Percentiles rank a stretch among this genome's conserved stretches.
phyloP scores from a whole-genome alignment of 1,140 invertebrate genomes.

The Drosophila rhopaloa region DNA sequence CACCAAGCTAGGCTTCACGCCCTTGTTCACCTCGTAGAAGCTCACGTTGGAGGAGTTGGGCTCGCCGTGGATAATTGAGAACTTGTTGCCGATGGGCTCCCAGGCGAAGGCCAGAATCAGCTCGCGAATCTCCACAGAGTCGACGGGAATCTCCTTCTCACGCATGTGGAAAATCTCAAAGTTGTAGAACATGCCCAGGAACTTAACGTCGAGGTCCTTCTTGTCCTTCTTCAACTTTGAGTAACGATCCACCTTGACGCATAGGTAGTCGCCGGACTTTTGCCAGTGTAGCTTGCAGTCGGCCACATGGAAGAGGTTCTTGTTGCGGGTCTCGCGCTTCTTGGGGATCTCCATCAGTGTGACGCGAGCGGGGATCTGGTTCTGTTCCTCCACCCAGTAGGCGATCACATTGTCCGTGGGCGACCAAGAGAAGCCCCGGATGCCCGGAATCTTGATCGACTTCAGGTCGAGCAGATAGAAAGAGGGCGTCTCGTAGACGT shows the following conservation, averaged over 20 bases:
- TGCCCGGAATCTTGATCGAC: constrained; percentile 95
- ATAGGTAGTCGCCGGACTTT: constrained; percentile 96
- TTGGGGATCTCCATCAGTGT: constrained; percentile 94
- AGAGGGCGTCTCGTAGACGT: constrained; percentile 97
- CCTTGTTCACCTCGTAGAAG: constrained; percentile 96
- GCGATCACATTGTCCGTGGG: constrained; percentile 98
- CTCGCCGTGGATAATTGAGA: constrained; percentile 98
- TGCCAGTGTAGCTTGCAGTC: constrained; percentile 99
- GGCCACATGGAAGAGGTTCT: constrained; percentile 98
- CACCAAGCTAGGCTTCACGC: constrained; percentile 93
- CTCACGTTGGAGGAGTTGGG: constrained; percentile 94
- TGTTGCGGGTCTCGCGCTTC: constrained; percentile 96
- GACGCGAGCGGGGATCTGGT: constrained; percentile 94
- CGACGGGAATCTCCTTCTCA: constrained; percentile 99
- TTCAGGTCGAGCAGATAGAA: constrained; percentile 97
- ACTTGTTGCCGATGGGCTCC: constrained; percentile 98
- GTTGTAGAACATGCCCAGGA: constrained; percentile 98
- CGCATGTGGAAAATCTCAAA: constrained; percentile 99
- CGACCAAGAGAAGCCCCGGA: constrained; percentile 98
- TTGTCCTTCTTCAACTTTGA: constrained; percentile 96
- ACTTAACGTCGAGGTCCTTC: constrained; percentile 94
- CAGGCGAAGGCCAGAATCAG: constrained; percentile 98
- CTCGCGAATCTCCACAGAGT: constrained; percentile 97
- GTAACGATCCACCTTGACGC: constrained; percentile 99
- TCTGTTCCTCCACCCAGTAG: constrained; percentile 99